These are phyloP conservation scores for Mesorhabditis spiculigera DNA, from an alignment of 2,888 invertebrate species.

Conservation along the genomic window DNA sequence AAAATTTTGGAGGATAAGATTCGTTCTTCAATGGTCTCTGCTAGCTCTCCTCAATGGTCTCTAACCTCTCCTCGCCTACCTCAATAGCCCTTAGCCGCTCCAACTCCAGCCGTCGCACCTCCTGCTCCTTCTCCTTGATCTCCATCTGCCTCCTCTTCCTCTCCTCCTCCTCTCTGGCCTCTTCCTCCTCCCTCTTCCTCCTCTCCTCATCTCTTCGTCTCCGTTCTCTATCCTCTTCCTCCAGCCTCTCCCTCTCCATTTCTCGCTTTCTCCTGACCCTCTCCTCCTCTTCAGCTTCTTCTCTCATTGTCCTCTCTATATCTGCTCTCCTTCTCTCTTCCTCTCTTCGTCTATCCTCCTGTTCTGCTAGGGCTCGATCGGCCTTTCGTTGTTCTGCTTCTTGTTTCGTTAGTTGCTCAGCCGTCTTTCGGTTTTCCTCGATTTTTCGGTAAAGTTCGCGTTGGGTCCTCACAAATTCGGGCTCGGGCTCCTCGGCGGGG, in stretches of 20 bases:
- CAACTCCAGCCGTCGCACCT: not conserved
- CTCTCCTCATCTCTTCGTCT: not conserved
- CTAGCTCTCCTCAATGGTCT: not conserved
- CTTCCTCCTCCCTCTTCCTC: not conserved
- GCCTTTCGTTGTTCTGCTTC: not conserved
- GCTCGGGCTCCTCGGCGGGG: not conserved
- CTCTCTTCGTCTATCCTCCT: not conserved
- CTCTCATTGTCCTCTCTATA: not conserved
- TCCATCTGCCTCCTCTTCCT: too few species aligned
- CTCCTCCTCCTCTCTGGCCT: not conserved
- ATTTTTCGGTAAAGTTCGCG: not conserved
- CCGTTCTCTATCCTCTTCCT: too few species aligned
- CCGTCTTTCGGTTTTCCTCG: not conserved
- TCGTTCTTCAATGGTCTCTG: too few species aligned
- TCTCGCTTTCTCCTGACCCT: not conserved
- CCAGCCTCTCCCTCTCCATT: too few species aligned
- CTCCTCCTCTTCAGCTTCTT: not conserved
- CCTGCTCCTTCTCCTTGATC: too few species aligned
- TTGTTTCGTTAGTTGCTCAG: not conserved
- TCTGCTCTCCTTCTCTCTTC: not conserved
- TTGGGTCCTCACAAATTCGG: conserved; percentile 1
- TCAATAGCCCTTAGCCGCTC: not conserved
- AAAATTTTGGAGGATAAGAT: too few species aligned
- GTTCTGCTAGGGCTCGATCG: too few species aligned
- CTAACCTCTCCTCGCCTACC: not conserved